Evolutionary conservation across 2,113 vertebrate species (phyloP), one percentile per base, ranked within the genome.

Genomic region (Tamias sibiricus): DNA sequence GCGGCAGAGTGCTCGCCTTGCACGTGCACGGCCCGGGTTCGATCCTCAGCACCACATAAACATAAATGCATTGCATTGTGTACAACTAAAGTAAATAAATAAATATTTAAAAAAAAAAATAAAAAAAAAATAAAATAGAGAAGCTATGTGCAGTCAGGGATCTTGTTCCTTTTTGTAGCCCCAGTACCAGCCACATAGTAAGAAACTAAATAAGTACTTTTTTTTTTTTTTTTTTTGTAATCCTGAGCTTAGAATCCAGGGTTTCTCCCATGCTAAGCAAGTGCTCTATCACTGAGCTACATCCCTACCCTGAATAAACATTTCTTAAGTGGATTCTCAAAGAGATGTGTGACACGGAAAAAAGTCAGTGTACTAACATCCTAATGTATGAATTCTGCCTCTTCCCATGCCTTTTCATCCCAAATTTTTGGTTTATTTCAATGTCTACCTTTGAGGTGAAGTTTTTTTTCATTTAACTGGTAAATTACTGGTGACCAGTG

Each of bases 241-340:
- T 68, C 35, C 30, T 68, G 32, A 32, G 64, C 14, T 16, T 68
- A 14, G 32, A 68, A 32, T 54, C 5, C 64, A 30, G 64, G 64
- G 32, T 13, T 32, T 35, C 13, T 3, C 64, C 64, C 64, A 66
- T 32, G 30, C 30, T 32, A 32, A 30, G 16, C 16, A 54, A 22
- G n/a, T 59, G 64, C 64, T 68, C 64, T 68, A 7, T 14, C 6
- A 14, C 62, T 66, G 62, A 66, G 62, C 62, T 66, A 30, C 28
- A 66, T 66, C 26, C 28, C 28, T 32, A 68, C 28, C 32, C 64
- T 32, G 6, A 68, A 68, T 68, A 66, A 66, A 11, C 47, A 44
- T 74, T 83, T 90, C 42, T 86, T 92, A 24, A 92, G 54, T 52
- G 32, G 40, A 12, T 76, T 93, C 72, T 89, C 35, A 89, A n/a